Percentiles rank a stretch among this genome's conserved stretches.
These are phyloP conservation scores for Drosophila demipolita DNA, from an alignment of 2,888 invertebrate species.

Conservation along the genomic window DNA sequence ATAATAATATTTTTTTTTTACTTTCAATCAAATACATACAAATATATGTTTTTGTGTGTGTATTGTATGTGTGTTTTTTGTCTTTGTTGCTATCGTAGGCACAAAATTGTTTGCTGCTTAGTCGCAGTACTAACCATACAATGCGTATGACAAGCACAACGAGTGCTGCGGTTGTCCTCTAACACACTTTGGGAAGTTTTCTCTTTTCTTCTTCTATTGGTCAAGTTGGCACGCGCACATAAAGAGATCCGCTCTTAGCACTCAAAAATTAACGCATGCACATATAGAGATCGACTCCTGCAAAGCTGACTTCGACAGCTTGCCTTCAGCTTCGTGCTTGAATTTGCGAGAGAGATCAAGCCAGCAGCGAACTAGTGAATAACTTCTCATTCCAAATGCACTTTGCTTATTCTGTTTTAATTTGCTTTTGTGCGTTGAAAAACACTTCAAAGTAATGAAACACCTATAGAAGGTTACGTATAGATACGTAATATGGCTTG, in stretches of 20 bases:
- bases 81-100: conserved; percentile 71
- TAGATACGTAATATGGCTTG: neutral
- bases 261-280: neutral
- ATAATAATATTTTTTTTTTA: conserved; percentile 33
- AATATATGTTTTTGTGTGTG: conserved; percentile 52
- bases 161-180: neutral
- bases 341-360: neutral
- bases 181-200: neutral
- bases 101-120: conserved; percentile 76
- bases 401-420: neutral
- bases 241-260: neutral
- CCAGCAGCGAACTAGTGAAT: neutral
- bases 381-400: neutral
- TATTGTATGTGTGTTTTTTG: conserved; percentile 21
- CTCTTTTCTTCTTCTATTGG: neutral
- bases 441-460: neutral
- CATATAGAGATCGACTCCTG: neutral
- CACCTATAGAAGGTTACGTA: neutral
- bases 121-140: conserved; percentile 1
- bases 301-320: neutral
- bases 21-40: conserved; percentile 63
- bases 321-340: neutral
- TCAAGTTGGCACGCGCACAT: neutral
- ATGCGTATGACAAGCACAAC: neutral
- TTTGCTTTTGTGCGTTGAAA: neutral